phyloP scores from a whole-genome alignment of 2,888 invertebrate species.

The Ashinkailepas kermadecensis region DNA sequence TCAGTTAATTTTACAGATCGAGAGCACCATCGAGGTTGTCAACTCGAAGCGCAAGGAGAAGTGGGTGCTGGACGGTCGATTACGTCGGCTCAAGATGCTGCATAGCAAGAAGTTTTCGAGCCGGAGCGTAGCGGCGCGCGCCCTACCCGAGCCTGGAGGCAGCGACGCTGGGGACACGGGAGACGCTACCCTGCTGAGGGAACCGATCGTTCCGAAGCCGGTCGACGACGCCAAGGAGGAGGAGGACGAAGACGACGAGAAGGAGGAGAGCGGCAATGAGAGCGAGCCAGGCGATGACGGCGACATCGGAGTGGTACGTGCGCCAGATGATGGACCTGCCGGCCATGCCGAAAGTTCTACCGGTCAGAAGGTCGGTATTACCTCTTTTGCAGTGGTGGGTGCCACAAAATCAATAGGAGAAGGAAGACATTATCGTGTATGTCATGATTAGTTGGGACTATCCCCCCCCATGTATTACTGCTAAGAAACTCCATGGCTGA shows the following conservation, averaged over 20 bases:
- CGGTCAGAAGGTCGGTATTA: no score
- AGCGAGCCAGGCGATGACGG: slow-evolving; percentile 67
- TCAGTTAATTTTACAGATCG: slow-evolving; percentile 56
- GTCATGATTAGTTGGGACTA: no score
- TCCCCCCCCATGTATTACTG: no score
- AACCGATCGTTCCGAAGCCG: slow-evolving; percentile 28
- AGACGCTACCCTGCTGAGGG: slow-evolving; percentile 22
- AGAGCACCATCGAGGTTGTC: slow-evolving; percentile 75
- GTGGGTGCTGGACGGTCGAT: slow-evolving; percentile 85
- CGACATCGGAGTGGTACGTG: slow-evolving; percentile 28
- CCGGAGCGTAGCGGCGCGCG: slow-evolving; percentile 38
- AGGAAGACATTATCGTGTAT: no score
- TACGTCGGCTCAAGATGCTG: slow-evolving; percentile 64
- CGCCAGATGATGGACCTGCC: background rate
- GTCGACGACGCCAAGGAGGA: slow-evolving; percentile 44
- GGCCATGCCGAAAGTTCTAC: background rate
- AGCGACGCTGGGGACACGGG: background rate
- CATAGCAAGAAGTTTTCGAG: slow-evolving; percentile 66
- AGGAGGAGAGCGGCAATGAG: slow-evolving; percentile 56
- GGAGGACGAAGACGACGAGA: slow-evolving; percentile 38
- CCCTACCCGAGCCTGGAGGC: background rate
- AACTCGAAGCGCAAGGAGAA: slow-evolving; percentile 81
- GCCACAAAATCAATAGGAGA: no score
- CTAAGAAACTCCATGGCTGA: no score
- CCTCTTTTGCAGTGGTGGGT: no score